Base-by-base conservation (phyloP, 2,797 vertebrate species). In the Discoglossus pictus region DNA sequence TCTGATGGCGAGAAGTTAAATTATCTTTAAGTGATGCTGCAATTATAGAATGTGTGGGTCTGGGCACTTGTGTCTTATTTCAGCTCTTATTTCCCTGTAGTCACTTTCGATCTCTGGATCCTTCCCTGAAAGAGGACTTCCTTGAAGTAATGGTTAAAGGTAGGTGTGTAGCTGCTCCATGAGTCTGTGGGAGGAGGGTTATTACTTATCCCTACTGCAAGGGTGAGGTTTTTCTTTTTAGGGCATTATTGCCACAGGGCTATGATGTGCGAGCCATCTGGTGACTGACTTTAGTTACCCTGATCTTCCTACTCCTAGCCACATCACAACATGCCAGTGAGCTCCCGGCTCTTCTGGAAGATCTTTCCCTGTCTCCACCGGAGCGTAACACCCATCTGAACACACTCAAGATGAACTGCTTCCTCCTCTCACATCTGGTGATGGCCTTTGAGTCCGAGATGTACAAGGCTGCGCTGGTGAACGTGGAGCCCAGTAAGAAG, bases 401-500 rank as follows among this genome's bases (percentile, higher is more conserved):
- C 1, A 85, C 91, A 1, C 90, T 99, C 5, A 99, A 98, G 82
- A 99, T 99, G 97, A 94, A 91, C 6, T 91, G 96, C 51, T 98
- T 94, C 66, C 76, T 94, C 55, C 88, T 98, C 38, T 86, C 91
- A 73, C 92, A 93, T 73, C 85, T 99, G 27, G 66, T 91, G 39
- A 92, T 96, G 51, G 85, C 76, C 16, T 91, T 99, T 52, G 96
- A 98, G 83, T 89, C 81, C 6, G 86, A 92, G 65, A 84, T 81
- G 2, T 86, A 73, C 65, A 89, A 90, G 61, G 90, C 78, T 48
- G 76, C 71, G 47, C 83, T 92, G 6, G 36, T 88, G 24, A 80
- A 80, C 43, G 62, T 83, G 25, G 75, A 79, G 47, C 50, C 76
- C 25, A 59, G 59, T 18, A 76, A 74, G 11, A 89, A 87, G 84